Evolutionary conservation across 2,113 vertebrate species (phyloP).

Genomic region (Phycodurus eques): DNA sequence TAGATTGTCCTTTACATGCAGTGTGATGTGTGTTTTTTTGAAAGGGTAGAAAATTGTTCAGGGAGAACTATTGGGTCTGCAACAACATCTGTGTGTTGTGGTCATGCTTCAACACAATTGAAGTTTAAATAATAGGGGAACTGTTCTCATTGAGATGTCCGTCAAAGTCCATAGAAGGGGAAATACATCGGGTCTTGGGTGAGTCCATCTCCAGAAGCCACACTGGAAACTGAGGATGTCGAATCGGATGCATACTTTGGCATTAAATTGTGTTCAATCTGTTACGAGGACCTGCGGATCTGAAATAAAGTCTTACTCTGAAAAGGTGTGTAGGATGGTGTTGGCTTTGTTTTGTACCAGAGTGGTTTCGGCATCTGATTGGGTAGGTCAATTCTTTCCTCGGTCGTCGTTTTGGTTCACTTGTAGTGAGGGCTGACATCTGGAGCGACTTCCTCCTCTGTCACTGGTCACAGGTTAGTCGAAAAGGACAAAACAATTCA

Average conservation of each 20-base stretch:
- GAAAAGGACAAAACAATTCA: not conserved
- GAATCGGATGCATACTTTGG: constrained; percentile 35
- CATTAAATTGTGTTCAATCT: constrained; percentile 24
- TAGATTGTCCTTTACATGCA: constrained; percentile 32
- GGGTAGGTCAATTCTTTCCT: not conserved
- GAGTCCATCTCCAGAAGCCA: constrained; percentile 18
- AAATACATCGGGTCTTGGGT: not conserved
- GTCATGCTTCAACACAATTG: constrained; percentile 2
- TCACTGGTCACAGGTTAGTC: not conserved
- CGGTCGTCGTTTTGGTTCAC: constrained; percentile 33
- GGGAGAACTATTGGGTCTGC: constrained; percentile 21
- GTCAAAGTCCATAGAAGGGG: not conserved
- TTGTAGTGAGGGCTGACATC: constrained; percentile 19
- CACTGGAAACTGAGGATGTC: constrained; percentile 15
- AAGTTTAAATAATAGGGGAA: not conserved
- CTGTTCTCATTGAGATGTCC: not conserved
- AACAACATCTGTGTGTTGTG: constrained; percentile 15
- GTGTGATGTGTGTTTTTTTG: not conserved
- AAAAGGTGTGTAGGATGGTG: not conserved
- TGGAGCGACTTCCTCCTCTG: constrained; percentile 19
- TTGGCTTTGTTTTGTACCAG: not conserved
- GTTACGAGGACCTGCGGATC: not conserved
- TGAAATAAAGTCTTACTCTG: not conserved
- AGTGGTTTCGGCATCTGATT: constrained; percentile 7
- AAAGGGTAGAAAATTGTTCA: constrained; percentile 20